Conservation (phyloP, 2,888 invertebrate species). For the Alsophila aescularia region DNA sequence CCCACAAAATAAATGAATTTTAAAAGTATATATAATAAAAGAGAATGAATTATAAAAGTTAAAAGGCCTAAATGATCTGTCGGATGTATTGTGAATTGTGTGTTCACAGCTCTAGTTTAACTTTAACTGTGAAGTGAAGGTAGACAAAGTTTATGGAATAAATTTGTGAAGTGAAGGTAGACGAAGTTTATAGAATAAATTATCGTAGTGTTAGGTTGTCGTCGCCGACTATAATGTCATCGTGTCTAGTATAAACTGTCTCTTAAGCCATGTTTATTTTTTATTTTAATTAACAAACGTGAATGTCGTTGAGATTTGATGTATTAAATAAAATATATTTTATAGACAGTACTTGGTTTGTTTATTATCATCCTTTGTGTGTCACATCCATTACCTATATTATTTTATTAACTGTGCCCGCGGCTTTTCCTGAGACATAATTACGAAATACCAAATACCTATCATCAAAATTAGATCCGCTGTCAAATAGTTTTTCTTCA, state of each 20-base stretch:
- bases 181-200: conserved; percentile 45
- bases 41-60: not conserved
- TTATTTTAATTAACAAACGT: conserved; percentile 68
- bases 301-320: conserved; percentile 80
- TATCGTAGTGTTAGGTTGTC: conserved; percentile 46
- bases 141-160: conserved; percentile 52
- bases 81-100: conserved; percentile 38
- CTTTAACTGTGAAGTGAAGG: conserved; percentile 42
- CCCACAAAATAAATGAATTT: conserved; percentile 10
- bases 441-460: too few relatives aligned
- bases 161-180: conserved; percentile 50
- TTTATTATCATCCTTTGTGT: conserved; percentile 20
- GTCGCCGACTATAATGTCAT: conserved; percentile 41
- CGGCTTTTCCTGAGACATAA: too few relatives aligned
- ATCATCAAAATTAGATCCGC: too few relatives aligned
- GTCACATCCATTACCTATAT: not conserved
- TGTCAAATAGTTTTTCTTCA: too few relatives aligned
- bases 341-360: conserved; percentile 62
- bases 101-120: conserved; percentile 64
- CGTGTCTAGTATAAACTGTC: conserved; percentile 51
- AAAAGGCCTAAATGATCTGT: conserved; percentile 44
- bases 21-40: too few relatives aligned
- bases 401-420: not conserved
- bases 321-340: conserved; percentile 83
- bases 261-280: conserved; percentile 59